A percentile compares a stretch with the other conserved stretches of the same genome.
Conservation (phyloP, 1,140 invertebrate species). For the Cephus cinctus region DNA sequence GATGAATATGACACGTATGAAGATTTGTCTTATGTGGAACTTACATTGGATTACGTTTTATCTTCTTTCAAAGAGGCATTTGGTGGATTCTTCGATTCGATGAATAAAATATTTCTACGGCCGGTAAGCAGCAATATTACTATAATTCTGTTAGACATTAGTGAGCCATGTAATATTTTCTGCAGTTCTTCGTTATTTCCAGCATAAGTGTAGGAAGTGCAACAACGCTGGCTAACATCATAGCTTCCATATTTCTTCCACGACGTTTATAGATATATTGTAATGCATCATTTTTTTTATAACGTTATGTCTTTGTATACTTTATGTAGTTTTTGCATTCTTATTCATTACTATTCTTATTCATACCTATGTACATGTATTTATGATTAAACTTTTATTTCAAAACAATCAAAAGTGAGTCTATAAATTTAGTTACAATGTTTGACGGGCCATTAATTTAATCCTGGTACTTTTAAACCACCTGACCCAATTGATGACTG, state of each 20-base stretch:
- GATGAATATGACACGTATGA: slow-evolving; percentile 35
- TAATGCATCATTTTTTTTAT: slow-evolving; percentile 16
- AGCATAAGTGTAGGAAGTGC: slow-evolving; percentile 36
- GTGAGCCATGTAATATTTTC: slow-evolving; percentile 12
- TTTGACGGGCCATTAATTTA: not conserved
- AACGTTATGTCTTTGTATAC: slow-evolving; percentile 11
- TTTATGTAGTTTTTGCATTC: slow-evolving; percentile 4
- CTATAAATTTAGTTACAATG: no score
- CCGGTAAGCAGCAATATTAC: slow-evolving; percentile 31
- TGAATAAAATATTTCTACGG: slow-evolving; percentile 32
- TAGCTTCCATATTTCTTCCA: slow-evolving; percentile 2
- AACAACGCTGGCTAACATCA: slow-evolving; percentile 23
- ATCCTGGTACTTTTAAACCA: not conserved
- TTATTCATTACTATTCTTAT: slow-evolving; percentile 6
- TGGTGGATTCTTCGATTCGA: slow-evolving; percentile 26
- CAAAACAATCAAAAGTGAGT: no score
- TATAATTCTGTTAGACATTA: not conserved
- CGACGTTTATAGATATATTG: slow-evolving; percentile 16
- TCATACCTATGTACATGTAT: not conserved
- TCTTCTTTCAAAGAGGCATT: slow-evolving; percentile 43
- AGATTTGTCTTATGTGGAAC: slow-evolving; percentile 33
- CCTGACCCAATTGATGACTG: not conserved
- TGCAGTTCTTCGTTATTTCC: slow-evolving; percentile 28
- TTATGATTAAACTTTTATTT: slow-evolving; percentile 3
- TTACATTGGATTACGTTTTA: slow-evolving; percentile 32